phyloP scores from a whole-genome alignment of 2,797 vertebrate genomes.

The Perodicticus potto region DNA sequence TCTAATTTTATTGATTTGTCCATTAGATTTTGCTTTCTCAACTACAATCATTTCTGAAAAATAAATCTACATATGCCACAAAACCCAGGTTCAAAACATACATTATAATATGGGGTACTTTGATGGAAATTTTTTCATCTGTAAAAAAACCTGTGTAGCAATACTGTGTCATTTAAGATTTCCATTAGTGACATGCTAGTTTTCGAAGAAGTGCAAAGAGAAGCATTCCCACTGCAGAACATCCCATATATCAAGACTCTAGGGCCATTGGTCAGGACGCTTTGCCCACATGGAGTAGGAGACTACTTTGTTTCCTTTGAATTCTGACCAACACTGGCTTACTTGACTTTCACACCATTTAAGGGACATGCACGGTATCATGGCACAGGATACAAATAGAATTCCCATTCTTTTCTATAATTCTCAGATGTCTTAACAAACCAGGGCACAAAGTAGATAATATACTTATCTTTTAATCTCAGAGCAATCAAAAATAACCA shows the following conservation, averaged over 20 bases:
- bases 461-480: neutral
- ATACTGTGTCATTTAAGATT: neutral
- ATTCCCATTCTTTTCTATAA: neutral
- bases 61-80: neutral
- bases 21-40: conserved; percentile 35
- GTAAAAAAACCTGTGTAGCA: neutral
- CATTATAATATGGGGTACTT: neutral
- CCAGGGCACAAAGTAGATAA: neutral
- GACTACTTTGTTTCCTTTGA: conserved; percentile 22
- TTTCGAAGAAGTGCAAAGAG: neutral
- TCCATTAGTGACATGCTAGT: neutral
- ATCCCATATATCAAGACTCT: neutral
- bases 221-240: neutral
- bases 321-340: conserved; percentile 6
- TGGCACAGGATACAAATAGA: neutral
- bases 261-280: neutral
- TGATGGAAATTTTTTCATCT: neutral
- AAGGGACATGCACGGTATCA: neutral
- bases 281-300: neutral
- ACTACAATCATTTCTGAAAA: conserved; percentile 50
- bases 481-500: conserved; percentile 16
- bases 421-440: neutral
- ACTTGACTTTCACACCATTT: conserved; percentile 37
- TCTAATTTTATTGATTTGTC: neutral
- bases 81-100: conserved; percentile 55